These are phyloP conservation scores for Thymelicus acteon DNA, from an alignment of 2,888 invertebrate species.

Conservation along the genomic window DNA sequence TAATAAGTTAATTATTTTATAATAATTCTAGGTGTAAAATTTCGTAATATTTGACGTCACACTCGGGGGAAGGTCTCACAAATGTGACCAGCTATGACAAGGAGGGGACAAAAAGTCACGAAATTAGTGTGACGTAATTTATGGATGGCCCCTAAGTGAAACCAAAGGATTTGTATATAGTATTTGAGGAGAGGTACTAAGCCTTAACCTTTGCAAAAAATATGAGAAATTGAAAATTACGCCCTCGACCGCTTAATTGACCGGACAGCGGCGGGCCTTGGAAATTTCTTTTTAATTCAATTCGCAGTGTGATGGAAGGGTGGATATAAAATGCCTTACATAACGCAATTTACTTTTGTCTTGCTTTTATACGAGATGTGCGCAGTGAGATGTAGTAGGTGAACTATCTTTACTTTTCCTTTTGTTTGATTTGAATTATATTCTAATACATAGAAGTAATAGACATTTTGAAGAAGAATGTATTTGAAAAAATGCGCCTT, in stretches of 20 bases:
- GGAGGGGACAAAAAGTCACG: too few relatives aligned
- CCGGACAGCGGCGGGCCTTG: not conserved
- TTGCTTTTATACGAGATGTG: not conserved
- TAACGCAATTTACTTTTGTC: not conserved
- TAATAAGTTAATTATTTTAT: too few relatives aligned
- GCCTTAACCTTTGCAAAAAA: not conserved
- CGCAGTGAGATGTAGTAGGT: not conserved
- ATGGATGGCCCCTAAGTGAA: too few relatives aligned
- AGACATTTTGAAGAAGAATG: too few relatives aligned
- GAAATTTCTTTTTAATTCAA: constrained; percentile 7
- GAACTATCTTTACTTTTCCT: not conserved
- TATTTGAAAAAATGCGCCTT: too few relatives aligned
- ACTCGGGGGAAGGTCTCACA: too few relatives aligned
- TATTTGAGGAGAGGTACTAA: not conserved
- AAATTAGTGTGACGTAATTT: too few relatives aligned
- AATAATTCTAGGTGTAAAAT: too few relatives aligned
- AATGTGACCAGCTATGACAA: too few relatives aligned
- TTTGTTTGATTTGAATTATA: too few relatives aligned
- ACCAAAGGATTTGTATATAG: not conserved
- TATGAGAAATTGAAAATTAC: not conserved
- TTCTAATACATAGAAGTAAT: too few relatives aligned
- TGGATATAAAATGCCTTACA: constrained; percentile 1
- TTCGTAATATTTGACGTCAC: too few relatives aligned
- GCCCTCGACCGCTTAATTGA: not conserved
- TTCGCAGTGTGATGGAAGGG: constrained; percentile 5